These are phyloP conservation scores for Imbricaverruca yamaguchii DNA, from an alignment of 2,888 invertebrate species.

Conservation along the genomic window DNA sequence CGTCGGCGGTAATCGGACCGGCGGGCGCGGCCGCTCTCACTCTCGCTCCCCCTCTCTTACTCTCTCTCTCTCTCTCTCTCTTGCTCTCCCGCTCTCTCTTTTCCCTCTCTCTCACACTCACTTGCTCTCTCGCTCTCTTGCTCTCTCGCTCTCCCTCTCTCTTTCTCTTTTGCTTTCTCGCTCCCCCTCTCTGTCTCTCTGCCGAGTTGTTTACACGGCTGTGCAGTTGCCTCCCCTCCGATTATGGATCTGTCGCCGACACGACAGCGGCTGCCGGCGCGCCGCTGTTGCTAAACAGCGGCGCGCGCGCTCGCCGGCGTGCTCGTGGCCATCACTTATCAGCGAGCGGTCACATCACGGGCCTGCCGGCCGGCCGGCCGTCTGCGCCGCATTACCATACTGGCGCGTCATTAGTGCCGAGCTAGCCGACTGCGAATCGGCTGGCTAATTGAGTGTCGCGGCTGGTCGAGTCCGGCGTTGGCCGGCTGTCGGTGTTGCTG, in stretches of 20 bases:
- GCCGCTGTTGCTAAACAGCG: background rate
- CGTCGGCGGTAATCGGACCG: background rate
- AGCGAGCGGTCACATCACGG: background rate
- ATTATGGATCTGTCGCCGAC: background rate
- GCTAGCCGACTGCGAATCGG: background rate
- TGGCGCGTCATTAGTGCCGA: background rate
- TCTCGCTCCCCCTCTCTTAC: too few species aligned
- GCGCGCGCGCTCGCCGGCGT: background rate
- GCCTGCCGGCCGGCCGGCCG: background rate
- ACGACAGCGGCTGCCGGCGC: background rate
- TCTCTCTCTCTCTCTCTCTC: too few species aligned
- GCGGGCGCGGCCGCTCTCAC: too few species aligned
- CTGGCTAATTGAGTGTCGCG: constrained; percentile 9
- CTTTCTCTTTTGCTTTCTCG: too few species aligned
- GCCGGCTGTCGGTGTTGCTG: background rate
- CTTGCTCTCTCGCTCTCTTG: too few species aligned
- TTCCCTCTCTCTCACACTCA: too few species aligned
- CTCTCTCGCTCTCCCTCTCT: too few species aligned
- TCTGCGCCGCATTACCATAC: background rate
- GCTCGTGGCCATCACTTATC: background rate
- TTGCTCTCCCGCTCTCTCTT: too few species aligned
- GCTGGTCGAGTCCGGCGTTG: background rate
- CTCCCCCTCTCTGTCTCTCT: too few species aligned
- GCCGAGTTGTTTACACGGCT: background rate
- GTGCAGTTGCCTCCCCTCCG: background rate